Conservation (phyloP, 2,888 invertebrate species). For the Hirtodrosophila trivittata region DNA sequence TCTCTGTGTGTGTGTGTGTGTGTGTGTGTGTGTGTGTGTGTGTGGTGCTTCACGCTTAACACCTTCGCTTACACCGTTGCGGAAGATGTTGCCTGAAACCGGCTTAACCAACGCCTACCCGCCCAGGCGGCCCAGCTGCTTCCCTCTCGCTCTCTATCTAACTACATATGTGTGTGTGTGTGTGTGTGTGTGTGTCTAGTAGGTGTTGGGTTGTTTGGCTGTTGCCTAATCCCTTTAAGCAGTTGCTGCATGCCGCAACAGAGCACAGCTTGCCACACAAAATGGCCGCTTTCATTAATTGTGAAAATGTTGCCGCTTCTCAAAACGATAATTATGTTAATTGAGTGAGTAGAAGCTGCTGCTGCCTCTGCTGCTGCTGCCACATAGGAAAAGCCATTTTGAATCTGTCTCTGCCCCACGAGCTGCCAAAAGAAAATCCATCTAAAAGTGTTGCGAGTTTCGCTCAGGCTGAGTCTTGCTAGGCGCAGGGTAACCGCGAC, state of each 20-base stretch:
- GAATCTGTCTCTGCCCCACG: constrained; percentile 45
- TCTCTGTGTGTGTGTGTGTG: constrained; percentile 18
- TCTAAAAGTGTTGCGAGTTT: constrained; percentile 7
- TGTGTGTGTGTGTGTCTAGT: not conserved
- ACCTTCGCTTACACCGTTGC: constrained; percentile 63
- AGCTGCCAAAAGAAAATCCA: constrained; percentile 47
- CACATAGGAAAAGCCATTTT: constrained; percentile 63
- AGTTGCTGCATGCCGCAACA: constrained; percentile 21
- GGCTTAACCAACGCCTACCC: constrained; percentile 53
- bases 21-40: constrained; percentile 12
- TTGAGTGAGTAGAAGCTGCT: constrained; percentile 52
- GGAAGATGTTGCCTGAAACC: constrained; percentile 47
- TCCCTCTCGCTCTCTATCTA: not conserved
- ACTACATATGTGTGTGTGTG: too few species aligned
- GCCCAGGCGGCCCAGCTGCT: constrained; percentile 17
- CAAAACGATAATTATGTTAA: constrained; percentile 69
- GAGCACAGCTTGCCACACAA: constrained; percentile 17
- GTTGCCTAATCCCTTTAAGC: constrained; percentile 55
- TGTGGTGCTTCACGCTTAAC: constrained; percentile 64
- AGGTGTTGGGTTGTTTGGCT: constrained; percentile 41
- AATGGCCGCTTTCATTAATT: constrained; percentile 74
- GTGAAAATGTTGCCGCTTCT: constrained; percentile 57
- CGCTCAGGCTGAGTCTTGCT: not conserved
- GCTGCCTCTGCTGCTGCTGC: constrained; percentile 19
- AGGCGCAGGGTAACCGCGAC: constrained; percentile 5